Conservation (phyloP, 2,797 vertebrate genomes). For the Chloroceryle inda region DNA sequence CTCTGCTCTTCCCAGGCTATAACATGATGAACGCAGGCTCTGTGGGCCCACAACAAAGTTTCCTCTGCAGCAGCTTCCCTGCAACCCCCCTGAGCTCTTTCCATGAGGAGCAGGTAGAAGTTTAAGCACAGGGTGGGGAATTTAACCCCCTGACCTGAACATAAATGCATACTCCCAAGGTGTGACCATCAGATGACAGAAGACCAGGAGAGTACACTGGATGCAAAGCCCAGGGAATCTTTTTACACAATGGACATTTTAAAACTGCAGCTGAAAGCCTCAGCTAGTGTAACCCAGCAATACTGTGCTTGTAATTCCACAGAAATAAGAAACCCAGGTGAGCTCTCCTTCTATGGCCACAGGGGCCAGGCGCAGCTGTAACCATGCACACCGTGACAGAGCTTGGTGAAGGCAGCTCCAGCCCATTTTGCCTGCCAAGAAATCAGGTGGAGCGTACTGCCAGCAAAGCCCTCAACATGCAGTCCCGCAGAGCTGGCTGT, state of each 20-base stretch:
- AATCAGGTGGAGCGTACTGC: not conserved
- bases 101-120: not conserved
- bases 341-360: not conserved
- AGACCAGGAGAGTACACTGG: not conserved
- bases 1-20: not conserved
- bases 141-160: not conserved
- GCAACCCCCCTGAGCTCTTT: not conserved
- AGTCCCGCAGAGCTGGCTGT: rapidly evolving
- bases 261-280: not conserved
- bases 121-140: not conserved
- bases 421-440: not conserved
- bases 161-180: not conserved
- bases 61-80: not conserved
- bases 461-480: not conserved
- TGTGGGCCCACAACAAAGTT: not conserved
- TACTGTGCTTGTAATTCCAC: not conserved
- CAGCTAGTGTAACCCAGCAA: not conserved
- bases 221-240: not conserved
- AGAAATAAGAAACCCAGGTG: not conserved
- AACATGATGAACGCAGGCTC: not conserved
- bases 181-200: not conserved
- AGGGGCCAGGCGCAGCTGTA: not conserved
- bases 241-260: not conserved
- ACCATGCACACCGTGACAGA: not conserved
- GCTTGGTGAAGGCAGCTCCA: not conserved